Conservation (phyloP, 2,888 invertebrate genomes). For the Lasioglossum lativentre region DNA sequence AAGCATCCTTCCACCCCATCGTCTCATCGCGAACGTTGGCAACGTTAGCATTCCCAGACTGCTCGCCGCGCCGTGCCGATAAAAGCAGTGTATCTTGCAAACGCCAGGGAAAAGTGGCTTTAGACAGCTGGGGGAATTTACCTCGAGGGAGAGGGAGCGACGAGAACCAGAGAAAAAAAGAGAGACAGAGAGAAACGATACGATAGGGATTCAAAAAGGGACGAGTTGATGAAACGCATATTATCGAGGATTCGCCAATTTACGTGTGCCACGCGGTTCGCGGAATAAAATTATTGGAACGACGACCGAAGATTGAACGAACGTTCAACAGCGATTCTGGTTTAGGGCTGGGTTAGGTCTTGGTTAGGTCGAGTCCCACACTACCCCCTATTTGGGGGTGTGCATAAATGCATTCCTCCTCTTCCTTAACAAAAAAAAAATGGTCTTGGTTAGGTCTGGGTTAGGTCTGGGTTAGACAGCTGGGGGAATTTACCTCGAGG, state of each 20-base stretch:
- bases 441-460: too few species aligned
- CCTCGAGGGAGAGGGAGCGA: constrained; percentile 15
- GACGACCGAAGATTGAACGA: background rate
- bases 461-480: too few species aligned
- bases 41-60: constrained; percentile 59
- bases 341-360: too few species aligned
- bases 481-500: constrained; percentile 53
- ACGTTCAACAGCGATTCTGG: background rate
- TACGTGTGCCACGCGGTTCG: constrained; percentile 26
- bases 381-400: too few species aligned
- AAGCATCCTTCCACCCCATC: constrained; percentile 44
- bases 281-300: background rate
- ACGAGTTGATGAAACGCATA: constrained; percentile 61
- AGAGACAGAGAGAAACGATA: too few species aligned
- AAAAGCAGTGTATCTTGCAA: constrained; percentile 66
- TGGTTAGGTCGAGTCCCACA: too few species aligned
- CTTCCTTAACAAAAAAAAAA: too few species aligned
- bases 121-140: constrained; percentile 64
- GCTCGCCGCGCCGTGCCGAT: constrained; percentile 62
- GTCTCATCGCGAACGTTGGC: constrained; percentile 50
- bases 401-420: too few species aligned
- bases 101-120: constrained; percentile 65
- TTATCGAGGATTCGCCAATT: constrained; percentile 55
- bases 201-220: constrained; percentile 59
- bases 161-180: background rate